Percentiles rank a stretch among this genome's conserved stretches.
phyloP scores from a whole-genome alignment of 23 tunicate genomes.

The Styela clava region DNA sequence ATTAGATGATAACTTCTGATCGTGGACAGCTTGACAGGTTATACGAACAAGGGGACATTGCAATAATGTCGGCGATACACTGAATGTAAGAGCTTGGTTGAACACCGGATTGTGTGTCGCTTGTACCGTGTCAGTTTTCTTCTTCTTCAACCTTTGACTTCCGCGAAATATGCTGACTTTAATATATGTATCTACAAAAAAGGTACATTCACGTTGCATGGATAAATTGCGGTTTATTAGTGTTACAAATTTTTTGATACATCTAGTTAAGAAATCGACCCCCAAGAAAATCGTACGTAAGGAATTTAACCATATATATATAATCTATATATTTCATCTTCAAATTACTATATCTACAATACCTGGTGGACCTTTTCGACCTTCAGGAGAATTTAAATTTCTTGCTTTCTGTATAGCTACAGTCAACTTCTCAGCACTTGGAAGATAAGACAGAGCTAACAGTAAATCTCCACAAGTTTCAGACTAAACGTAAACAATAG shows the following conservation, averaged over 20 bases:
- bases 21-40: constrained; percentile 49
- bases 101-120: constrained; percentile 43
- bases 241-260: too few relatives aligned
- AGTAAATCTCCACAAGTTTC: constrained; percentile 41
- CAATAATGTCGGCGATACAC: constrained; percentile 26
- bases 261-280: too few relatives aligned
- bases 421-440: constrained; percentile 60
- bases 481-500: neutral
- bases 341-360: too few relatives aligned
- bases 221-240: too few relatives aligned
- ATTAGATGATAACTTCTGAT: constrained; percentile 35
- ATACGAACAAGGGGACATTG: constrained; percentile 26
- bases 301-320: too few relatives aligned
- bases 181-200: constrained; percentile 43
- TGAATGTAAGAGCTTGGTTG: constrained; percentile 54
- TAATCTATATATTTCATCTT: too few relatives aligned
- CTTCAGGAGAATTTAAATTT: constrained; percentile 28
- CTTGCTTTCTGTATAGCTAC: constrained; percentile 64
- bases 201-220: neutral
- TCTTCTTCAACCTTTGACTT: constrained; percentile 43
- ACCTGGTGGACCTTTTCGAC: constrained; percentile 40
- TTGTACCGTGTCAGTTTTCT: constrained; percentile 36
- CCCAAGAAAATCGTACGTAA: too few relatives aligned
- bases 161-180: constrained; percentile 37
- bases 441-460: constrained; percentile 51